Base-by-base conservation (phyloP, 2,113 vertebrate genomes). In the Podarcis raffonei region DNA sequence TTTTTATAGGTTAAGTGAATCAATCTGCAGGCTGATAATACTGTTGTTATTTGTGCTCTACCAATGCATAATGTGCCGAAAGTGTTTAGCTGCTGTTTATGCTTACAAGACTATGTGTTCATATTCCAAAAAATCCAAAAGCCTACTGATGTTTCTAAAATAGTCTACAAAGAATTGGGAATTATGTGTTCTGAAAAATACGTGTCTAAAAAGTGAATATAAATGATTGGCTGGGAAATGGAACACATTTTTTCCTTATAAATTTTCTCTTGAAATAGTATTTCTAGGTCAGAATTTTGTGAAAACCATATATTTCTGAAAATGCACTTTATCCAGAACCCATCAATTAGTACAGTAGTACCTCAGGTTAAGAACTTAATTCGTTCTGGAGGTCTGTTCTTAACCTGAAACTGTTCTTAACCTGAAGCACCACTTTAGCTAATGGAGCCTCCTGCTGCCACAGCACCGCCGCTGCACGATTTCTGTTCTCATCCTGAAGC, bases 261-360 rank as follows among this genome's bases (percentile, higher is more conserved):
- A 22, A 30, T 80, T 5, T 5, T 37, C 13, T 82, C 42, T 77
- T 6, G 85, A 89, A 92, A 66, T 80, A 89, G 59, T 87, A 86
- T 37, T 69, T 76, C 81, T 57, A 32, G 85, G 74, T 25, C 85
- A 82, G 77, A 87, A 23, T 62, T 88, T 77, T 89, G 22, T 81
- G 79, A 62, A 35, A 81, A 9, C 35, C 20, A 32, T 62, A 22
- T 81, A 59, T 62, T n/a, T 59, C 18, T 81, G 78, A 81, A 81
- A 81, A n/a, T 9, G 18, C 16, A 81, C 16, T 32, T 32, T 62
- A 81, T 62, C n/a, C n/a, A 57, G 57, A 81, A 35, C 20, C 22
- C 4, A 20, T 11, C 6, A 20, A 42, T 42, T 6, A 42, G 39
- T 42, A 42, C 39, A 42, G 39, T 42, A 5, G 39, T 42, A 42